Percentiles rank a stretch among this genome's conserved stretches.
Conservation (phyloP, 2,888 invertebrate species). For the Hirtodrosophila trivittata region DNA sequence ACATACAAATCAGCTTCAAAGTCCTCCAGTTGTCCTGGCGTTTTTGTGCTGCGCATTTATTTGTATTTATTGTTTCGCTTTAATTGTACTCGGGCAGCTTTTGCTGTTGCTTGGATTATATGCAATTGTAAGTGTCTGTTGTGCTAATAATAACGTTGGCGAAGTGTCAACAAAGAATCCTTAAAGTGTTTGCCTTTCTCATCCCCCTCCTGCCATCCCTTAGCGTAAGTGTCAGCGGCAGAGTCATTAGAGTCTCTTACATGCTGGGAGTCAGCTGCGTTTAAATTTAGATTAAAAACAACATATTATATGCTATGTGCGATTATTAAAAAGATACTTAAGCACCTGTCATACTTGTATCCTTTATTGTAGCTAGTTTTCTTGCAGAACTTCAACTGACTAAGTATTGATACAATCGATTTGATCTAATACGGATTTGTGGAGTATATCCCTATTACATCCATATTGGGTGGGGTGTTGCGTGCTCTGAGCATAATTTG, state of each 20-base stretch:
- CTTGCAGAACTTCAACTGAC: too few species aligned
- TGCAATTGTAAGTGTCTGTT: constrained; percentile 59
- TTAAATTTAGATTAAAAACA: not conserved
- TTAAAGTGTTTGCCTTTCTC: constrained; percentile 39
- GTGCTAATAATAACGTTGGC: constrained; percentile 62
- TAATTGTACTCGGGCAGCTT: constrained; percentile 61
- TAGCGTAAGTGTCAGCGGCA: constrained; percentile 28
- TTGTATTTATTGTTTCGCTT: constrained; percentile 68
- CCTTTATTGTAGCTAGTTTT: too few species aligned
- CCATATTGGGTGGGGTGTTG: too few species aligned
- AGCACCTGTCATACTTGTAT: too few species aligned
- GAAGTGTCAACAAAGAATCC: constrained; percentile 46
- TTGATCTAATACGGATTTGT: too few species aligned
- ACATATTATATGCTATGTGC: not conserved
- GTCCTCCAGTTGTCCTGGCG: constrained; percentile 33
- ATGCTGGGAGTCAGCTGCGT: not conserved
- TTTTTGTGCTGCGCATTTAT: constrained; percentile 60
- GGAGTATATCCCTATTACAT: too few species aligned
- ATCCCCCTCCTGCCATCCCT: constrained; percentile 45
- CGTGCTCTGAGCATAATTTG: too few species aligned
- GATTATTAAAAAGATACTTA: too few species aligned
- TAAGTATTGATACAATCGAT: too few species aligned
- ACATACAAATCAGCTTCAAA: constrained; percentile 40
- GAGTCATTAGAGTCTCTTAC: constrained; percentile 15
- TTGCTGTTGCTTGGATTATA: constrained; percentile 9